Evolutionary conservation across 2,797 vertebrate species (phyloP), one percentile per base, ranked within the genome.

Genomic region (Phrynocephalus forsythii): DNA sequence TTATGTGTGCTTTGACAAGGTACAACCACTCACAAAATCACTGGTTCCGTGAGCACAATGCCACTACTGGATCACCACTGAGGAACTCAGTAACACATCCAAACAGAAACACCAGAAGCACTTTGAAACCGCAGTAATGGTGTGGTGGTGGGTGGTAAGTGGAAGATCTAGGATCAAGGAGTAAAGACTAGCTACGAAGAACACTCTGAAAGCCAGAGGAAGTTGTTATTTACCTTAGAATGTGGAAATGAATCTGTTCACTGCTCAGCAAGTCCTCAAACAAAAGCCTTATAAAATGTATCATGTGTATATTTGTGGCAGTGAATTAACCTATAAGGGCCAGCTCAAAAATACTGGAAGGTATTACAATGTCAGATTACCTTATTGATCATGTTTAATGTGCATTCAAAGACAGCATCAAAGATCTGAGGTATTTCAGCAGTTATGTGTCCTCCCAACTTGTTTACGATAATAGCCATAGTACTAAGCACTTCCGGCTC

Each of bases 361-460:
- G 28, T 72, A 72, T 30, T 38, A 60, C 15, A 20, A 22, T 48
- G 50, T 86, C 69, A 52, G 1, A 75, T 86, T 95, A 99, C 99
- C 97, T 99, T 99, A 96, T 99, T 99, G 97, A 99, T 99, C 99
- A 99, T 99, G 96, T 99, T 99, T 85, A 99, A 97, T 0, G 99
- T 99, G 97, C 99, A 99, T 95, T 99, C 99, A 90, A 99, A 99
- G 89, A 99, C 98, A 75, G 99, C 98, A 92, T 99, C 98, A 91
- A 99, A 99, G 96, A 99, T 99, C 96, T 99, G 98, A 90, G 99
- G 99, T 95, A 99, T 99, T 97, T 99, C 98, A 89, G 97, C 97
- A 90, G 99, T 99, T 96, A 99, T 99, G 96, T 99, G 99, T 71
- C 97, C 98, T 10, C 98, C 98, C 92, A 99, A 96, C 93, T 99